Evolutionary conservation across 2,113 vertebrate genomes (phyloP), one percentile per base, ranked within the genome.

Genomic region (Salvelinus alpinus): DNA sequence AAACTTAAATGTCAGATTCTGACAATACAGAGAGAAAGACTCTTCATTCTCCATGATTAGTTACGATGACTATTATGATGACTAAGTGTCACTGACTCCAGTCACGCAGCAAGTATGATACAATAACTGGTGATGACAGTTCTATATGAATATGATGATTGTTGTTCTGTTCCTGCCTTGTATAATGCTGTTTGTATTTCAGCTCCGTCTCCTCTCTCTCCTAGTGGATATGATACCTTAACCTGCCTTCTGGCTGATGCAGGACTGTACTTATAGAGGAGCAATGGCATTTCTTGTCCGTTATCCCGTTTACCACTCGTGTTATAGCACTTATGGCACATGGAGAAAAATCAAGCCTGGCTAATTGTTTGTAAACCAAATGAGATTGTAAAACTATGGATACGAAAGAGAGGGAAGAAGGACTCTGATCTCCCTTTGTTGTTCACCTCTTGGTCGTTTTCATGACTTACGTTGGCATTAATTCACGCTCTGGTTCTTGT

Each of bases 161-260:
- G 3, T 54, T 80, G 31, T 38, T 22, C 47, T 70, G 20, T 79
- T 83, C 70, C 8, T 75, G 64, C 13, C 78, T 82, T 67, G 24
- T 34, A 16, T 22, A 13, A 3, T 29, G 13, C 27, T 73, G 6
- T 31, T 54, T 62, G 34, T 27, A 29, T 68, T 44, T n/a, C 29
- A 29, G 29, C 29, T 62, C n/a, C 5, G 27, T 2, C 59, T 69
- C 13, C 38, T 20, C 20, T 18, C 9, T 5, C 18, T 71, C 20
- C 31, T 20, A 22, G 31, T 20, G 34, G 31, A n/a, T 80, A 73
- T 84, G 87, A 85, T 75, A 90, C 77, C 73, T 87, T 87, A 90
- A 90, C 87, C 82, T 59, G 47, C 27, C 73, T 80, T 68, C 69
- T 64, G 34, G 70, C 82, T 88, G 87, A 89, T 89, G 85, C 80